A percentile compares a stretch with the other conserved stretches of the same genome.
Evolutionary conservation across 1,140 invertebrate genomes (phyloP).

Genomic region (Bicyclus anynana): DNA sequence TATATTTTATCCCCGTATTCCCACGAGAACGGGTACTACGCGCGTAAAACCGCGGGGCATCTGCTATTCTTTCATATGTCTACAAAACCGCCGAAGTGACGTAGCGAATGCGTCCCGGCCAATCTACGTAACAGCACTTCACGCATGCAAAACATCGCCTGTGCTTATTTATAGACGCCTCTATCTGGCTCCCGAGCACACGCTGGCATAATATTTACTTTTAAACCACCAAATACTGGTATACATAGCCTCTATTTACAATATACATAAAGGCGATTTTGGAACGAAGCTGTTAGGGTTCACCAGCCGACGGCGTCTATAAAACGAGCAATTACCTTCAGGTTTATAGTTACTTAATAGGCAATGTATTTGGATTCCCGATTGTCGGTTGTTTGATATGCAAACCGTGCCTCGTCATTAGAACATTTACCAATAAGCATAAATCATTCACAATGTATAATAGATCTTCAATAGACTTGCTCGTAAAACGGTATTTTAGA

Average conservation of each 20-base stretch:
- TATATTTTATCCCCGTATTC: no score
- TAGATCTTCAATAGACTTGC: no score
- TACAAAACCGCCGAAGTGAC: constrained; percentile 5
- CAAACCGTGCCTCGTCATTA: constrained; percentile 1
- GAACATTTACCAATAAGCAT: background rate
- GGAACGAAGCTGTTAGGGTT: background rate
- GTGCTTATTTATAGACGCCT: constrained; percentile 36
- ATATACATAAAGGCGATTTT: background rate
- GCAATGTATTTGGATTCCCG: constrained; percentile 5
- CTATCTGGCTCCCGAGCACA: constrained; percentile 27
- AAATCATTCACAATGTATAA: no score
- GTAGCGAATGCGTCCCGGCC: constrained; percentile 29
- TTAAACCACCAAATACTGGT: constrained; percentile 15
- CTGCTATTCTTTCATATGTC: no score
- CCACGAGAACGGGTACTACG: no score
- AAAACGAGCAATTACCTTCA: constrained; percentile 17
- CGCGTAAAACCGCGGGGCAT: no score
- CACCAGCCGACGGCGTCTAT: constrained; percentile 7
- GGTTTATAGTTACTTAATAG: constrained; percentile 33
- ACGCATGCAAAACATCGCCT: constrained; percentile 34
- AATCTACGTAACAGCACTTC: constrained; percentile 30
- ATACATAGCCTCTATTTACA: constrained; percentile 4
- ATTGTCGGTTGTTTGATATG: constrained; percentile 17
- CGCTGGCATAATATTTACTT: constrained; percentile 32
- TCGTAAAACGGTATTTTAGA: no score